Evolutionary conservation across 2,797 vertebrate genomes (phyloP).

Genomic region (Molossus alvarezi): DNA sequence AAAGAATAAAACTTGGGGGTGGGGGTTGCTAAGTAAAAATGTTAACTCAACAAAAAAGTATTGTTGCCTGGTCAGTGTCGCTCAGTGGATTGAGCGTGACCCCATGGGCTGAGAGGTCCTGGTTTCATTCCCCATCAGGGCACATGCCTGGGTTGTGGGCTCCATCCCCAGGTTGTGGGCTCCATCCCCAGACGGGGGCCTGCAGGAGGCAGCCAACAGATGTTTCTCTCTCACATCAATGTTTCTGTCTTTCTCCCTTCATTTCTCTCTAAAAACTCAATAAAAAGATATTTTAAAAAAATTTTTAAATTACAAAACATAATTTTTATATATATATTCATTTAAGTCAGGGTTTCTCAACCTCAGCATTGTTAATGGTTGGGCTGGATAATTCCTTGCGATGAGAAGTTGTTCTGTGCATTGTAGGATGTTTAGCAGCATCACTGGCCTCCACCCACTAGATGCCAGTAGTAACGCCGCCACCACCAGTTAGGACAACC

Average conservation of each 20-base stretch:
- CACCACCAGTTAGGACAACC: not conserved
- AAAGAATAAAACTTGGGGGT: not conserved
- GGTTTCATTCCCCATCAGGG: too few relatives aligned
- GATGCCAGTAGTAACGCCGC: not conserved
- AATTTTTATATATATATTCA: not conserved
- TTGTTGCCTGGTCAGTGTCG: not conserved
- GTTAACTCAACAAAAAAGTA: not conserved
- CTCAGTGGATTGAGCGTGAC: too few relatives aligned
- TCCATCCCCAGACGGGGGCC: too few relatives aligned
- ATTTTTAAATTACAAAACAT: not conserved
- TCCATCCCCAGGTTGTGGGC: too few relatives aligned
- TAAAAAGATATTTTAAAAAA: too few relatives aligned
- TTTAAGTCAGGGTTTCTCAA: not conserved
- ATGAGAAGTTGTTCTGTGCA: not conserved
- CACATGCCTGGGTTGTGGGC: too few relatives aligned
- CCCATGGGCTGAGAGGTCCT: too few relatives aligned
- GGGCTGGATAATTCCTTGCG: not conserved
- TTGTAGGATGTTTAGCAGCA: not conserved
- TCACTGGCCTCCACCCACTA: not conserved
- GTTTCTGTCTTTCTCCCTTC: too few relatives aligned
- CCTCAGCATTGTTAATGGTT: not conserved
- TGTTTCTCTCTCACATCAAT: too few relatives aligned
- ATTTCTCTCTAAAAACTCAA: too few relatives aligned
- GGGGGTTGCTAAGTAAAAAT: slow-evolving; percentile 6
- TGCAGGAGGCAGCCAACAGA: too few relatives aligned